These are phyloP conservation scores for Sebastes fasciatus DNA, from an alignment of 2,113 vertebrate genomes.

Conservation along the genomic window DNA sequence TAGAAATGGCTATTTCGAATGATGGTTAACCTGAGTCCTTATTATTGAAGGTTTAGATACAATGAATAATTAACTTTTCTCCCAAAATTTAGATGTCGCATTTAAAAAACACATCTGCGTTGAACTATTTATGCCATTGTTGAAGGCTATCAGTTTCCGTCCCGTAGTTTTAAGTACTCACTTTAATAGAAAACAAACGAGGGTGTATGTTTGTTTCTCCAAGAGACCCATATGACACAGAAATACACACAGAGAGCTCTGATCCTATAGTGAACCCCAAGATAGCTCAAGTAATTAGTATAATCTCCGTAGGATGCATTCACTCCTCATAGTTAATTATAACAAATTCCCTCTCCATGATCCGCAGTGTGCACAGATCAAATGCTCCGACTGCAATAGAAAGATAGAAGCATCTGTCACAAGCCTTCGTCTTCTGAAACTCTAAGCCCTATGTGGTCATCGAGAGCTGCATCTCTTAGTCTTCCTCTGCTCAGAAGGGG, in stretches of 20 bases:
- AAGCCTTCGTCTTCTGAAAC: conserved; percentile 34
- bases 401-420: conserved; percentile 60
- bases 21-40: not conserved
- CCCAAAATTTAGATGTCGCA: not conserved
- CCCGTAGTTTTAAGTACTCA: conserved; percentile 2
- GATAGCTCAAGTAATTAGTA: conserved; percentile 72
- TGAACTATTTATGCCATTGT: not conserved
- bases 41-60: conserved; percentile 4
- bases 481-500: conserved; percentile 21
- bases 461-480: conserved; percentile 33
- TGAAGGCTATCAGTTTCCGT: not conserved
- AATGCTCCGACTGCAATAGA: conserved; percentile 54
- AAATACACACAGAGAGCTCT: conserved; percentile 44
- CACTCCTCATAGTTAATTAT: conserved; percentile 73
- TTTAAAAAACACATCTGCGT: no score
- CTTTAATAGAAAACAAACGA: conserved; percentile 35
- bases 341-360: conserved; percentile 59
- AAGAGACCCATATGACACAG: conserved; percentile 37
- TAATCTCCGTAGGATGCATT: conserved; percentile 66
- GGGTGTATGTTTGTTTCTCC: conserved; percentile 37
- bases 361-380: conserved; percentile 41
- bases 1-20: conserved; percentile 8
- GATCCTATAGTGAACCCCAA: conserved; percentile 62
- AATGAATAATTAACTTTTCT: not conserved
- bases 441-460: conserved; percentile 55